phyloP scores from a whole-genome alignment of 2,113 vertebrate species.

The Halichoerus grypus region DNA sequence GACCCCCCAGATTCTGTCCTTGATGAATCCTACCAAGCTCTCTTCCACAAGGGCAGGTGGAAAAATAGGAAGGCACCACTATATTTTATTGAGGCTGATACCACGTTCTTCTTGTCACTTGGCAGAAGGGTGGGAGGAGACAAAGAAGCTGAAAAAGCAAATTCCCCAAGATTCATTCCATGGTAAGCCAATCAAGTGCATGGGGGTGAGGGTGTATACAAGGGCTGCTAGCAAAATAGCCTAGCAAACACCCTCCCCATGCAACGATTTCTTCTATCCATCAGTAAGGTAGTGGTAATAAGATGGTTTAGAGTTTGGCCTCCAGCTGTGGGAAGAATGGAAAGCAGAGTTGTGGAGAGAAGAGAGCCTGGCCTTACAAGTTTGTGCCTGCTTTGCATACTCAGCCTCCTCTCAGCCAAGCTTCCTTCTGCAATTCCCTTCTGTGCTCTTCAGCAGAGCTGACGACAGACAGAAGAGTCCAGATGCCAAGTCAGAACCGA shows the following conservation, averaged over 20 bases:
- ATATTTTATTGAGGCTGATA: not conserved
- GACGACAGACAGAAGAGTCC: conserved; percentile 30
- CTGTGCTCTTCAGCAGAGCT: not conserved
- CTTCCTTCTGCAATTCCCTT: not conserved
- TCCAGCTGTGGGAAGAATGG: conserved; percentile 8
- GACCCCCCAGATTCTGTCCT: not conserved
- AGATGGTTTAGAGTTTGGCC: not conserved
- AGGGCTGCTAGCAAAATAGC: not conserved
- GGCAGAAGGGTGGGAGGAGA: not conserved
- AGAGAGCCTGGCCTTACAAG: conserved; percentile 7
- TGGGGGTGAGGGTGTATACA: not conserved
- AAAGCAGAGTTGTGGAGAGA: conserved; percentile 13
- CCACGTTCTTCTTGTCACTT: not conserved
- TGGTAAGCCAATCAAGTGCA: not conserved
- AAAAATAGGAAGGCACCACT: not conserved
- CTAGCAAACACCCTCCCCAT: not conserved
- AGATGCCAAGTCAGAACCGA: not conserved
- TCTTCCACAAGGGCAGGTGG: not conserved
- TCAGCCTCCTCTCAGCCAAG: not conserved
- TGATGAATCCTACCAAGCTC: not conserved
- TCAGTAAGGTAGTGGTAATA: not conserved
- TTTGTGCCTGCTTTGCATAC: conserved; percentile 29
- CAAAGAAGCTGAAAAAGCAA: conserved; percentile 50
- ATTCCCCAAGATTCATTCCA: conserved; percentile 16
- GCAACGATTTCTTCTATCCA: not conserved